Evolutionary conservation across 2,113 vertebrate genomes (phyloP).

Genomic region (Cromileptes altivelis): DNA sequence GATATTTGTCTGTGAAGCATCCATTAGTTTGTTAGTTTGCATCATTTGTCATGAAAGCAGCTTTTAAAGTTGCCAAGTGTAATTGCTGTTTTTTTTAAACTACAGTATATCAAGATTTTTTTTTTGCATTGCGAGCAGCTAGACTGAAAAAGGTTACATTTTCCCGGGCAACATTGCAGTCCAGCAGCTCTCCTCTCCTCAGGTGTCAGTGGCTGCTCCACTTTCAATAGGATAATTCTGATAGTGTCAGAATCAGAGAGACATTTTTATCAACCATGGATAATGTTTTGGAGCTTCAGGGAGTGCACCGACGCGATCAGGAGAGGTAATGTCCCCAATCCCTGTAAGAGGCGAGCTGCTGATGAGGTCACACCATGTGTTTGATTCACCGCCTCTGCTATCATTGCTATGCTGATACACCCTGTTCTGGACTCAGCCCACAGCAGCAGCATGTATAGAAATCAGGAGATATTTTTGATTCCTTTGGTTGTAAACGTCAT

Average conservation of each 20-base stretch:
- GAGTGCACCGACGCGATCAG: constrained; percentile 25
- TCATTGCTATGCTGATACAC: constrained; percentile 45
- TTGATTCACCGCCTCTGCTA: constrained; percentile 69
- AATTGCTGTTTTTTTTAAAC: neutral
- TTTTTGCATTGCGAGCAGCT: neutral
- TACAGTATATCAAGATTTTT: too few species aligned
- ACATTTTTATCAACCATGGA: constrained; percentile 43
- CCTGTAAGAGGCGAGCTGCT: constrained; percentile 44
- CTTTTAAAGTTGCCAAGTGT: neutral
- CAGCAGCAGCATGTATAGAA: constrained; percentile 55
- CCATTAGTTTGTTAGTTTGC: neutral
- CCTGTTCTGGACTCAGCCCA: constrained; percentile 28
- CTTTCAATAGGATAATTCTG: constrained; percentile 33
- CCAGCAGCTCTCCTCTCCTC: neutral
- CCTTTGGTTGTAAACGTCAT: constrained; percentile 35
- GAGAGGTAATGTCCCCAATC: constrained; percentile 50
- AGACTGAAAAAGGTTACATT: neutral
- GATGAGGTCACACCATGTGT: constrained; percentile 66
- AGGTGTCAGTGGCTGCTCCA: constrained; percentile 4
- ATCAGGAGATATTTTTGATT: constrained; percentile 49
- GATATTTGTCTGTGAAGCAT: neutral
- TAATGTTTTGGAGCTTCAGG: constrained; percentile 46
- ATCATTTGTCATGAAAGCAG: neutral
- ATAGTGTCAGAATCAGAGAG: constrained; percentile 29
- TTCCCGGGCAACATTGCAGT: neutral